Percentiles rank a stretch among this genome's conserved stretches.
These are phyloP conservation scores for Wiebesia pumilae DNA, from an alignment of 1,140 invertebrate genomes.

Conservation along the genomic window DNA sequence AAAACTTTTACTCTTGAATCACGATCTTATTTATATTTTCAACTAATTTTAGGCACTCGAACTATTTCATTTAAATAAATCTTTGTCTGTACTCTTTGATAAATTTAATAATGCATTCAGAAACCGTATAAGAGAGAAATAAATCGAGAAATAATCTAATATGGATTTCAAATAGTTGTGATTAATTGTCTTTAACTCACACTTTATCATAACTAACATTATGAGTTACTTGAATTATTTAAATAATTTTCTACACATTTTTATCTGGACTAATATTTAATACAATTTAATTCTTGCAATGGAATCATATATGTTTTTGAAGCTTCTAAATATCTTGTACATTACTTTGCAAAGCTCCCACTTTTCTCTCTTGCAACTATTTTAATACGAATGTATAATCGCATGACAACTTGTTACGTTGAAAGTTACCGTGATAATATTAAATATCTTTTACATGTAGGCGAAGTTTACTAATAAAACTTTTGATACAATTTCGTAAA, in stretches of 20 bases:
- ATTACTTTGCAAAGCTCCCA: background rate
- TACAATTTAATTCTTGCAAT: background rate
- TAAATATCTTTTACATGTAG: background rate
- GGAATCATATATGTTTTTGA: background rate
- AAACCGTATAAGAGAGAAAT: background rate
- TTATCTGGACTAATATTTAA: background rate
- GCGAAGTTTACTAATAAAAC: background rate
- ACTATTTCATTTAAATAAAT: background rate
- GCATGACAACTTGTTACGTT: background rate
- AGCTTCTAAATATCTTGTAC: background rate
- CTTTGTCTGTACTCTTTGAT: background rate
- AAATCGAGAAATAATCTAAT: background rate
- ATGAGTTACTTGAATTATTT: background rate
- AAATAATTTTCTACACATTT: background rate
- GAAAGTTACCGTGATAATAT: background rate
- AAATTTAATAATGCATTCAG: background rate
- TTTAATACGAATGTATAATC: background rate
- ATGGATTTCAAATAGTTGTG: background rate
- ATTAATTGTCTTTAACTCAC: background rate
- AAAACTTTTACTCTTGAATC: background rate
- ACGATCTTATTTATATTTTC: background rate
- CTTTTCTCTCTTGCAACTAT: background rate
- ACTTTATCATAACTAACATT: background rate
- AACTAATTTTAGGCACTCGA: background rate
- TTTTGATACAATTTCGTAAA: background rate